phyloP scores from a whole-genome alignment of 2,888 invertebrate genomes.

The Stegana nigrithorax region DNA sequence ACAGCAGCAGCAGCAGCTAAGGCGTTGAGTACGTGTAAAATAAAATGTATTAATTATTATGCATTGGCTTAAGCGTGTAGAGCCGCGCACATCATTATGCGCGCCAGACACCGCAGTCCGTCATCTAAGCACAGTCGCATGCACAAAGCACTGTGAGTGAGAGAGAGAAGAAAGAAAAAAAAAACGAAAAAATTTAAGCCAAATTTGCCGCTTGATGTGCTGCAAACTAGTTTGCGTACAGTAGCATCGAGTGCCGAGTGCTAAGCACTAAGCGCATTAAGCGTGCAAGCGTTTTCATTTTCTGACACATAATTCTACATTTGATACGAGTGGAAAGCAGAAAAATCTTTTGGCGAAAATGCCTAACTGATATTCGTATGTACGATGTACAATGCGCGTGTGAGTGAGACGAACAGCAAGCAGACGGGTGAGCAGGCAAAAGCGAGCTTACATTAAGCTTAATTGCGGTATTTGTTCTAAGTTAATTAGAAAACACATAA shows the following conservation, averaged over 20 bases:
- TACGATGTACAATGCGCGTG: neutral
- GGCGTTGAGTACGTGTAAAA: too few relatives aligned
- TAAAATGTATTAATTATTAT: too few relatives aligned
- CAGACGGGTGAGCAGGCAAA: constrained; percentile 24
- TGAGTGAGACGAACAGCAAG: neutral
- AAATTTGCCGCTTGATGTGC: constrained; percentile 55
- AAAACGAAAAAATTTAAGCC: constrained; percentile 51
- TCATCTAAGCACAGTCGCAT: too few relatives aligned
- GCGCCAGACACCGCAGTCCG: too few relatives aligned
- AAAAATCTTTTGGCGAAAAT: neutral
- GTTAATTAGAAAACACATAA: constrained; percentile 53
- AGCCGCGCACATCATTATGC: too few relatives aligned
- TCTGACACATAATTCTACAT: constrained; percentile 63
- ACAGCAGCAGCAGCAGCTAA: too few relatives aligned
- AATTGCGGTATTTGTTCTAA: constrained; percentile 59
- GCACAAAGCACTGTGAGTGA: too few relatives aligned
- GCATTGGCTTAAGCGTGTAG: too few relatives aligned
- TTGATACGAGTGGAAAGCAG: constrained; percentile 26
- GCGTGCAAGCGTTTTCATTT: too few relatives aligned
- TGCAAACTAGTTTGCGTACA: constrained; percentile 36
- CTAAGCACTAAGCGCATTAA: too few relatives aligned
- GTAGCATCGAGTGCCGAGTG: too few relatives aligned
- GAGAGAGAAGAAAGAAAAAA: too few relatives aligned
- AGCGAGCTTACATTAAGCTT: constrained; percentile 47
- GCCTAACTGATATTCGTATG: neutral